phyloP scores from a whole-genome alignment of 2,888 invertebrate species.

The Temnothorax unifasciatus region DNA sequence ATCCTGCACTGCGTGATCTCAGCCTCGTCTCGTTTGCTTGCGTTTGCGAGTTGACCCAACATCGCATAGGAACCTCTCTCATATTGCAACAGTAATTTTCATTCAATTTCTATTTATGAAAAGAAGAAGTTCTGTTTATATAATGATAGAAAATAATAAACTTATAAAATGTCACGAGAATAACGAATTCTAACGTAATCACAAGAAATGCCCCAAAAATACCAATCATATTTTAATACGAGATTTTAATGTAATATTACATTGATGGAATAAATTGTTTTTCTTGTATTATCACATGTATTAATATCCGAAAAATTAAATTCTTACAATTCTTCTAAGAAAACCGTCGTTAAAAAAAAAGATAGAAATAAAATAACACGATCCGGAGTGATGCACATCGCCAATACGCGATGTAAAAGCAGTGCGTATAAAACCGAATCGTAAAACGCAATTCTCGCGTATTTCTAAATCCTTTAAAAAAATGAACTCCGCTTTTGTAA shows the following conservation, averaged over 20 bases:
- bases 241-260: neutral
- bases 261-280: too few species aligned
- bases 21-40: neutral
- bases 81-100: too few species aligned
- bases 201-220: neutral
- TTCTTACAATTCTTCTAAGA: neutral
- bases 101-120: neutral
- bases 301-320: neutral
- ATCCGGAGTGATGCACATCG: neutral
- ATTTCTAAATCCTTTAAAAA: constrained; percentile 25
- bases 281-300: too few species aligned
- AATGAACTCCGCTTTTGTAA: constrained; percentile 21
- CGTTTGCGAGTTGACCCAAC: neutral
- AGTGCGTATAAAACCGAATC: constrained; percentile 11
- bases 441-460: neutral
- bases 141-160: neutral
- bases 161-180: neutral
- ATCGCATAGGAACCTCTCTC: too few species aligned
- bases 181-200: neutral
- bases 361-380: neutral
- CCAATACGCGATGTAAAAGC: neutral
- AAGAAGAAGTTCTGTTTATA: neutral
- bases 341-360: neutral
- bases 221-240: neutral
- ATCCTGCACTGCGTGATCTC: constrained; percentile 1